Evolutionary conservation across 2,797 vertebrate species (phyloP).

Genomic region (Novumbra hubbsi): DNA sequence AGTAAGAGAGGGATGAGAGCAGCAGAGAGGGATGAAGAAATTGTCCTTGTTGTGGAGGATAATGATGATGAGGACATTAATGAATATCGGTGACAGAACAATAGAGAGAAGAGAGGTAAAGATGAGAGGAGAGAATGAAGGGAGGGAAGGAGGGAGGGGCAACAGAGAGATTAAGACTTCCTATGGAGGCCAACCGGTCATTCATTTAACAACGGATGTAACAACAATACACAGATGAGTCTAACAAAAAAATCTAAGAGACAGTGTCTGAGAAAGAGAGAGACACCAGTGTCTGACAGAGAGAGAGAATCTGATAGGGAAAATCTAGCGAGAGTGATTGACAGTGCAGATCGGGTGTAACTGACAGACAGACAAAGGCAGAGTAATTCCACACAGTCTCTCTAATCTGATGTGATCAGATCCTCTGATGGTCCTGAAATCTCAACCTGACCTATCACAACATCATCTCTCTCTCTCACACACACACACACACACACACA

Average conservation of each 20-base stretch:
- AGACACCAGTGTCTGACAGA: too few species aligned
- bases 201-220: too few species aligned
- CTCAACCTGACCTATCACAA: neutral
- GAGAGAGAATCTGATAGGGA: too few species aligned
- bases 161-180: too few species aligned
- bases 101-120: too few species aligned
- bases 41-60: too few species aligned
- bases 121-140: too few species aligned
- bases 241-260: too few species aligned
- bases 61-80: neutral
- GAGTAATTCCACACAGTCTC: neutral
- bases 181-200: too few species aligned
- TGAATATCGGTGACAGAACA: neutral
- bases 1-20: neutral
- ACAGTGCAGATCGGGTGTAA: neutral
- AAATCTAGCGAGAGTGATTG: neutral
- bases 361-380: neutral
- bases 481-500: neutral
- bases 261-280: too few species aligned
- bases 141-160: too few species aligned
- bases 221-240: too few species aligned
- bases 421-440: neutral
- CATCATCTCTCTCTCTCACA: neutral
- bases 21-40: slow-evolving; percentile 6
- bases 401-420: neutral